Conservation (phyloP, 2,113 vertebrate genomes). For the Caretta caretta region DNA sequence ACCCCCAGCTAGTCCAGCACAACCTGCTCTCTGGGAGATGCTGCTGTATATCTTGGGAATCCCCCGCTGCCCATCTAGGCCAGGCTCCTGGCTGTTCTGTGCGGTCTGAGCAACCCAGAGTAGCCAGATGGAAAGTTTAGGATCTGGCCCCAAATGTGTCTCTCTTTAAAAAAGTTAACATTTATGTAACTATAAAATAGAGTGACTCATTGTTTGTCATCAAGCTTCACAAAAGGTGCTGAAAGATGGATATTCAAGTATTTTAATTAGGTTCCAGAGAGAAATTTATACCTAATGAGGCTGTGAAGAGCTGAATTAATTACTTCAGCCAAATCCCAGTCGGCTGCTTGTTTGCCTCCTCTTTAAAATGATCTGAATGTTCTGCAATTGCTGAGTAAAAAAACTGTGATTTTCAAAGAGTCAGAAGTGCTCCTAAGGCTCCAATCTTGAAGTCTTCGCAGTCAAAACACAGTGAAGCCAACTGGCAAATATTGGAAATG, state of each 20-base stretch:
- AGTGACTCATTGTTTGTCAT: background rate
- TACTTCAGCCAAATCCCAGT: background rate
- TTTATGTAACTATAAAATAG: background rate
- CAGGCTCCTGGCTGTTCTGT: background rate
- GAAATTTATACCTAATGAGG: slow-evolving; percentile 23
- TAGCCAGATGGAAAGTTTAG: background rate
- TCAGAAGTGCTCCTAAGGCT: background rate
- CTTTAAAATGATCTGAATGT: slow-evolving; percentile 14
- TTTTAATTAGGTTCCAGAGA: slow-evolving; percentile 24
- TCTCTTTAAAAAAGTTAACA: background rate
- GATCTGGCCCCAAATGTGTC: background rate
- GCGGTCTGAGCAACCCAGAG: background rate
- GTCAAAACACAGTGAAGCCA: background rate
- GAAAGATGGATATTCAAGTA: slow-evolving; percentile 15
- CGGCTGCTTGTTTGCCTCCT: slow-evolving; percentile 45
- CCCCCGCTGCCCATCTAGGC: background rate
- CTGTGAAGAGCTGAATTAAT: slow-evolving; percentile 39
- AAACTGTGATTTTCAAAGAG: background rate
- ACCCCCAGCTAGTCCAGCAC: background rate
- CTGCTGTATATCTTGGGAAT: background rate
- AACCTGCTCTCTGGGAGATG: background rate
- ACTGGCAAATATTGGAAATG: background rate
- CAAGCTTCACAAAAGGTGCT: slow-evolving; percentile 30
- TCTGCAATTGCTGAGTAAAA: slow-evolving; percentile 26
- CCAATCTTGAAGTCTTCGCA: background rate